Conservation (phyloP, 2,113 vertebrate genomes). For the Prochilodus magdalenae region DNA sequence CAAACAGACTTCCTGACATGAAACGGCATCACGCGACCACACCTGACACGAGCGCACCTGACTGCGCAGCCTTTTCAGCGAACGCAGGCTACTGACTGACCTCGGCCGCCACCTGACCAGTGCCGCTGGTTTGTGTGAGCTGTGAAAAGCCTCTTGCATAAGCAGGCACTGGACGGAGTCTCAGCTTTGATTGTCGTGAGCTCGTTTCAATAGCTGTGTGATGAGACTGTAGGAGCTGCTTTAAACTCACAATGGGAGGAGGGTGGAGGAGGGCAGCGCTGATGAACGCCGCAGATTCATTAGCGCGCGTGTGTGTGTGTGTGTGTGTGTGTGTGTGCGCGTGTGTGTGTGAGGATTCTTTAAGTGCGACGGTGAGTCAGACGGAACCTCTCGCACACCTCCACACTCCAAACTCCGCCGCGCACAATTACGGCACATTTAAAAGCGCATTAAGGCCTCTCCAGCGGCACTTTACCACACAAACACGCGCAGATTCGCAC, state of each 20-base stretch:
- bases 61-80: too few relatives aligned
- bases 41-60: too few relatives aligned
- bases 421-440: constrained; percentile 51
- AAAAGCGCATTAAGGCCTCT: constrained; percentile 52
- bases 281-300: background rate
- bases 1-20: too few relatives aligned
- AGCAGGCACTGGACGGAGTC: background rate
- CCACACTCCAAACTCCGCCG: constrained; percentile 41
- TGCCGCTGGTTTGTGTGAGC: background rate
- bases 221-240: constrained; percentile 41
- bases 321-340: background rate
- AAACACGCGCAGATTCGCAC: constrained; percentile 37
- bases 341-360: constrained; percentile 18
- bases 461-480: constrained; percentile 29
- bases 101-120: background rate
- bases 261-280: background rate
- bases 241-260: constrained; percentile 40
- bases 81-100: too few relatives aligned
- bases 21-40: too few relatives aligned
- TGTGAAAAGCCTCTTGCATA: constrained; percentile 7
- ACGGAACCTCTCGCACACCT: constrained; percentile 46
- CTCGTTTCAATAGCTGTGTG: constrained; percentile 27
- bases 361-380: constrained; percentile 46
- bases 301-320: background rate
- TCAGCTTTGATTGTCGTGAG: constrained; percentile 34